A percentile compares a stretch with the other conserved stretches of the same genome.
Conservation (phyloP, 1,140 invertebrate species). For the Drosophila ambigua region DNA sequence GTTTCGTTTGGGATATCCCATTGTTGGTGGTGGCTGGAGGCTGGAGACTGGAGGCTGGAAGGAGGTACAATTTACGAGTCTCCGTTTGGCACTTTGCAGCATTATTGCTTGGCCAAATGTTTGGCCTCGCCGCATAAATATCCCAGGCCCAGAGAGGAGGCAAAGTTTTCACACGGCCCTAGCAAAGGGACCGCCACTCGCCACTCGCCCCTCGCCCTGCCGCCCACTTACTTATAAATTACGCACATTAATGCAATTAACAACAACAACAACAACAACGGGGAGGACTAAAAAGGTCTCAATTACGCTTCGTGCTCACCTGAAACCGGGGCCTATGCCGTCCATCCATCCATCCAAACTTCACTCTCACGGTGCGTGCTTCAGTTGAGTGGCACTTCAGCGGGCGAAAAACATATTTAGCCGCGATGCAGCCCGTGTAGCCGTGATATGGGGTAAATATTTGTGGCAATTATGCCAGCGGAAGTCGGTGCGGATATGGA, state of each 20-base stretch:
- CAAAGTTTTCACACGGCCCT: slow-evolving; percentile 62
- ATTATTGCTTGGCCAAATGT: slow-evolving; percentile 69
- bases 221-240: slow-evolving; percentile 75
- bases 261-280: slow-evolving; percentile 41
- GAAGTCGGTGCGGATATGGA: slow-evolving; percentile 79
- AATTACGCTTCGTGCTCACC: slow-evolving; percentile 47
- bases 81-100: slow-evolving; percentile 76
- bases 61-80: slow-evolving; percentile 73
- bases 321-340: slow-evolving; percentile 44
- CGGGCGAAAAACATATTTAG: slow-evolving; percentile 63
- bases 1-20: slow-evolving; percentile 42
- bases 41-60: slow-evolving; percentile 5
- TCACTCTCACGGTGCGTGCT: slow-evolving; percentile 32
- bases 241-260: slow-evolving; percentile 79
- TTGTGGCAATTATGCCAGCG: slow-evolving; percentile 67
- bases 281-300: slow-evolving; percentile 35
- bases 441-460: slow-evolving; percentile 59
- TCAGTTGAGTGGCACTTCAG: slow-evolving; percentile 66
- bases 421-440: slow-evolving; percentile 46
- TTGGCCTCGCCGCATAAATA: slow-evolving; percentile 53
- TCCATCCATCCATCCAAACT: slow-evolving; percentile 1
- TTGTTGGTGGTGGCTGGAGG: slow-evolving; percentile 17
- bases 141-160: slow-evolving; percentile 31
- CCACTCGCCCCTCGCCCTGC: background rate
- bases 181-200: background rate